These are phyloP conservation scores for Harpalus rubripes DNA, from an alignment of 2,888 invertebrate genomes.

Conservation along the genomic window DNA sequence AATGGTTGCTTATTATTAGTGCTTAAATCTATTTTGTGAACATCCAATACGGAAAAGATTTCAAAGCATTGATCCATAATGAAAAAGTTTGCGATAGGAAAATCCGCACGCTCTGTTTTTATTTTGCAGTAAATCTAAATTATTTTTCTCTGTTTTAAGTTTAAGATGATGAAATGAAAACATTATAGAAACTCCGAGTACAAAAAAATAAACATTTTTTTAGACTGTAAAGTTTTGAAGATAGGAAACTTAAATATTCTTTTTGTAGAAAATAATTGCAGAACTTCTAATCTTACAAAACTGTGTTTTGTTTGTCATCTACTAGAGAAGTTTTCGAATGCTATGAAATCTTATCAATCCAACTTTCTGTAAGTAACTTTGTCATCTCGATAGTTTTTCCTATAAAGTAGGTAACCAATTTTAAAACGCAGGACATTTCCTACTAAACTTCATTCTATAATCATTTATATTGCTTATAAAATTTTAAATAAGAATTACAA, in stretches of 20 bases:
- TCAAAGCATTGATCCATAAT: too few species aligned
- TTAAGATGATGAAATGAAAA: conserved; percentile 25
- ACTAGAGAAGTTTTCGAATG: conserved; percentile 33
- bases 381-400: not conserved
- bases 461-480: not conserved
- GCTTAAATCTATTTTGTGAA: too few species aligned
- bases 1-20: too few species aligned
- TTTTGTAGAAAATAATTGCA: conserved; percentile 47
- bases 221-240: conserved; percentile 40
- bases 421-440: not conserved
- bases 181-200: conserved; percentile 13
- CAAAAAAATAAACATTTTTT: conserved; percentile 11
- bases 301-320: conserved; percentile 48
- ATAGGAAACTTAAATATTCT: conserved; percentile 49
- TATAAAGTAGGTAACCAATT: not conserved
- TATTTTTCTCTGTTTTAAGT: not conserved
- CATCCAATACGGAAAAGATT: too few species aligned
- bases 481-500: too few species aligned
- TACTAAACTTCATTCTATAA: not conserved
- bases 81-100: too few species aligned
- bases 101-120: too few species aligned
- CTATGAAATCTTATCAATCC: conserved; percentile 30
- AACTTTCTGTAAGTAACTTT: not conserved
- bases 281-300: conserved; percentile 40
- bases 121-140: too few species aligned